Base-by-base conservation (phyloP, 1,140 invertebrate genomes). In the Charaxes varanes region DNA sequence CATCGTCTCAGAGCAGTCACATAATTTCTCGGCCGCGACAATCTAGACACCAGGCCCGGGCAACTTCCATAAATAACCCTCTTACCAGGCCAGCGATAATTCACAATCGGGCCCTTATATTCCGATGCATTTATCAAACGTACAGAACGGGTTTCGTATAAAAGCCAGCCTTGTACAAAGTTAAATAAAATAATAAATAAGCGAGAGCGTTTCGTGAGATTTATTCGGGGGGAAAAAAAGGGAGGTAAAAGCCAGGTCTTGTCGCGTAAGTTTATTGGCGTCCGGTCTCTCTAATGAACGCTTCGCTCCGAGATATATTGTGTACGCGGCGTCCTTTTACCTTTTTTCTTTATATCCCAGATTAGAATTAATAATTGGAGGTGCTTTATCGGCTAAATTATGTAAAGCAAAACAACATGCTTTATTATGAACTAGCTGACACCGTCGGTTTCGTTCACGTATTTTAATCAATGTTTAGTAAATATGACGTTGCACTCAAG, bases 131-230 rank as follows among this genome's bases (percentile, higher is more conserved):
- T 80, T 78, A 80, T 80, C 76, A 80, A 77, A 53, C 57, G 42
- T 49, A 45, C 62, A 47, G 54, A 78, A 80, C 78, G 50, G 63
- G 78, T 82, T 80, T 43, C 21, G 41, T 55, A 62, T 55, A 65
- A 65, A 56, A 62, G 59, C 47, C 53, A 53, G 65, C 66, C 78
- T 79, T 62, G 52, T 67, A 77, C 68, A 77, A 77, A 79, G 68
- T 79, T 74, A 77, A 80, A 82, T 73, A 82, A 78, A 82, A 78
- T 82, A 76, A 79, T 79, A 79, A 77, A 82, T 78, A 80, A 80
- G 63, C 56, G 52, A 56, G 54, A 60, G 57, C 68, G 71, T 78
- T 72, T 64, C 54, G 63, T 73, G 67, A 80, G 78, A 82, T 82
- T 82, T 82, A 82, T 82, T 73, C 79, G 63, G 62, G 55, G 71